phyloP scores from a whole-genome alignment of 1,140 invertebrate species.

The Scaptomyza montana region DNA sequence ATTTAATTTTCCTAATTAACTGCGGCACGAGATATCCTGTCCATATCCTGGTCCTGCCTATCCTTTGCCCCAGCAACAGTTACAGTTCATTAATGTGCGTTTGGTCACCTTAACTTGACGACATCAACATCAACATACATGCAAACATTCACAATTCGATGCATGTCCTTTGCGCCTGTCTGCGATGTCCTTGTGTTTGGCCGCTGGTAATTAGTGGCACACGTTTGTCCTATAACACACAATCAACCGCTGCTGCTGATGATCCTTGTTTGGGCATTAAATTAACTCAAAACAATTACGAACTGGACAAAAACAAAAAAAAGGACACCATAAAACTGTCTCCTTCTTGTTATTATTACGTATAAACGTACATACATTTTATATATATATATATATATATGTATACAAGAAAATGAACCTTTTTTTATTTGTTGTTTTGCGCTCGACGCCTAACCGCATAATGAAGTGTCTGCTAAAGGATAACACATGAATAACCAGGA shows the following conservation, averaged over 20 bases:
- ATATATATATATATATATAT: constrained; percentile 34
- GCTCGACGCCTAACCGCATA: constrained; percentile 57
- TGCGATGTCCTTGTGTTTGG: constrained; percentile 16
- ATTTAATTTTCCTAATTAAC: constrained; percentile 83
- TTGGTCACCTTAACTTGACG: constrained; percentile 6
- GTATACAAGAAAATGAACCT: constrained; percentile 8
- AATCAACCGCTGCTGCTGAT: constrained; percentile 43
- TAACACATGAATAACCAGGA: constrained; percentile 45
- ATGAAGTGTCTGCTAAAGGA: constrained; percentile 67
- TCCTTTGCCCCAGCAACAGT: constrained; percentile 3
- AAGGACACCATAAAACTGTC: constrained; percentile 14
- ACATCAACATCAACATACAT: not conserved
- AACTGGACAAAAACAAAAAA: constrained; percentile 7
- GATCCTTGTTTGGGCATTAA: constrained; percentile 72
- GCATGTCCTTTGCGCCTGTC: constrained; percentile 8
- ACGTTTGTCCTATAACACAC: constrained; percentile 61
- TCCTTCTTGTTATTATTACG: constrained; percentile 30
- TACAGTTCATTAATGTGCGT: constrained; percentile 54
- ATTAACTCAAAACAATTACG: constrained; percentile 81
- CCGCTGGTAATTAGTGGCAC: constrained; percentile 73
- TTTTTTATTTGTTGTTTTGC: constrained; percentile 28
- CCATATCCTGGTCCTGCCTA: constrained; percentile 13
- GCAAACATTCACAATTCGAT: not conserved
- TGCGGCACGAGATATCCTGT: constrained; percentile 50
- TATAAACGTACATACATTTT: not conserved